phyloP scores from a whole-genome alignment of 2,888 invertebrate species.

The Apamea sordens region DNA sequence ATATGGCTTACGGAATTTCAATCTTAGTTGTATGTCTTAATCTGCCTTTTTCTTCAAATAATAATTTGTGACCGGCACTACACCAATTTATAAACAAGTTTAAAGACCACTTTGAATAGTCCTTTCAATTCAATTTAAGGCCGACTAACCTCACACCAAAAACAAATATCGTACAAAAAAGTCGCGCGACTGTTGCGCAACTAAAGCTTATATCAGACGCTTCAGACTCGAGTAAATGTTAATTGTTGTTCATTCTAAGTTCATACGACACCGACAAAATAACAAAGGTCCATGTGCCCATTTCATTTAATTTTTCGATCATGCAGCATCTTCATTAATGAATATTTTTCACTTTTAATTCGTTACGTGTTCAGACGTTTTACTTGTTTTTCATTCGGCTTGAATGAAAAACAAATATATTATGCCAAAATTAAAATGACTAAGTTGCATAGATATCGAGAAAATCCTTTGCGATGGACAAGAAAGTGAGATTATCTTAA shows the following conservation, averaged over 20 bases:
- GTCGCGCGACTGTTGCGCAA: conserved; percentile 20
- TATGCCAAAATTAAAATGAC: neutral
- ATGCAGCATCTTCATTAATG: neutral
- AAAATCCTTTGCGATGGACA: neutral
- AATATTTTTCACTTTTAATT: conserved; percentile 1
- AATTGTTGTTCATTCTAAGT: neutral
- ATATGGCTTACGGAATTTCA: neutral
- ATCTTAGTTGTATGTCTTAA: neutral
- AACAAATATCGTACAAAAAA: conserved; percentile 11
- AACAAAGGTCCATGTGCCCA: neutral
- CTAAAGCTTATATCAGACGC: conserved; percentile 8
- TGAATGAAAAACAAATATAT: neutral
- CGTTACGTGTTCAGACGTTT: neutral
- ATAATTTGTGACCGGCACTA: conserved; percentile 16
- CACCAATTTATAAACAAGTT: conserved; percentile 30
- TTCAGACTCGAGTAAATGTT: neutral
- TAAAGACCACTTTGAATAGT: conserved; percentile 26
- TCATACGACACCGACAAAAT: neutral
- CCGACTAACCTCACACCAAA: conserved; percentile 2
- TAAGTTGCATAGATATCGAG: neutral
- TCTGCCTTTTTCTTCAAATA: conserved; percentile 16
- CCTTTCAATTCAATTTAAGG: conserved; percentile 34
- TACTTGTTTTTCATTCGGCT: too few relatives aligned
- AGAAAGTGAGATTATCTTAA: neutral
- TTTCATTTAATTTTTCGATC: neutral